phyloP scores from a whole-genome alignment of 1,140 invertebrate species.

The Zaprionus ornatus region DNA sequence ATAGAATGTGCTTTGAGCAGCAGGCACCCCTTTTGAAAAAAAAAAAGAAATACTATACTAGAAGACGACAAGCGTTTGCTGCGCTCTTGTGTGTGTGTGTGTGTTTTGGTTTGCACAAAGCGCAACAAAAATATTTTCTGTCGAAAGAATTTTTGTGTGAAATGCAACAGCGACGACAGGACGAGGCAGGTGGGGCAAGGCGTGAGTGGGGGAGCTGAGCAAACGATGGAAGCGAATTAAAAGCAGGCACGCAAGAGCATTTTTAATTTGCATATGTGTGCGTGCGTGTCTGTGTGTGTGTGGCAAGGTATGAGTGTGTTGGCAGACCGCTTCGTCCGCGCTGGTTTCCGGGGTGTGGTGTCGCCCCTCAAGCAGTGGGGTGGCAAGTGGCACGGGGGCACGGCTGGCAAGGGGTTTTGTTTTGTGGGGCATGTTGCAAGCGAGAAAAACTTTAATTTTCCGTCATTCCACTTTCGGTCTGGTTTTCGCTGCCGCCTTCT shows the following conservation, averaged over 20 bases:
- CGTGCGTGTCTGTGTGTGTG: slow-evolving; percentile 21
- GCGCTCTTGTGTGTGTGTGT: too few relatives aligned
- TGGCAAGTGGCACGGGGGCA: not conserved
- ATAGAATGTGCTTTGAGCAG: not conserved
- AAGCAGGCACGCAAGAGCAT: slow-evolving; percentile 37
- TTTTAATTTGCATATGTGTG: slow-evolving; percentile 38
- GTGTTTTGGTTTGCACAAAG: slow-evolving; percentile 41
- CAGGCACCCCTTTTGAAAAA: not conserved
- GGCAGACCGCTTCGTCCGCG: slow-evolving; percentile 47
- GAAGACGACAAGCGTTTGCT: slow-evolving; percentile 3
- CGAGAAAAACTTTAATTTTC: slow-evolving; percentile 66
- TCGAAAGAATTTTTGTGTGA: slow-evolving; percentile 30
- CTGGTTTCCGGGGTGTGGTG: slow-evolving; percentile 33
- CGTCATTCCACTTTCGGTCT: slow-evolving; percentile 65
- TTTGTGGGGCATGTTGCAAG: slow-evolving; percentile 18
- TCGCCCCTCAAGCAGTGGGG: not conserved
- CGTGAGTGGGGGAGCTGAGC: not conserved
- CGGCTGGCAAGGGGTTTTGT: slow-evolving; percentile 8
- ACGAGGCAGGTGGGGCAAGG: not conserved
- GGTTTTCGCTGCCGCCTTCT: slow-evolving; percentile 34
- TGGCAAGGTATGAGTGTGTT: slow-evolving; percentile 22
- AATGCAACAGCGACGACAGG: slow-evolving; percentile 50
- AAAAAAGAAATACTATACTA: not conserved
- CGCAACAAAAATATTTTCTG: slow-evolving; percentile 41
- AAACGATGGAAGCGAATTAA: slow-evolving; percentile 22